Evolutionary conservation across 2,113 vertebrate species (phyloP).

Genomic region (Irena cyanogastra): DNA sequence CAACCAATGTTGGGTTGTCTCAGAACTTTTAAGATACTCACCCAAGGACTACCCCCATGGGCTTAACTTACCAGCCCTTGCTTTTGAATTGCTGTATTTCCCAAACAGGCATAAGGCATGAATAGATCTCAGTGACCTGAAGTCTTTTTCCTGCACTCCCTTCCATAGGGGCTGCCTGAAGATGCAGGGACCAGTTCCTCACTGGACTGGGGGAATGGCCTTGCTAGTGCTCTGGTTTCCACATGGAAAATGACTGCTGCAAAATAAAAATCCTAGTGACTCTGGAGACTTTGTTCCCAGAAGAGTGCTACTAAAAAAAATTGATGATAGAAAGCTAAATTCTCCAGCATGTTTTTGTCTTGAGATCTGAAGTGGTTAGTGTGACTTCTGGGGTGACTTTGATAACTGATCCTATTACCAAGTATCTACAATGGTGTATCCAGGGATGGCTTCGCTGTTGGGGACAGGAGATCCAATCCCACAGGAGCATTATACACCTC

Average conservation of each 20-base stretch:
- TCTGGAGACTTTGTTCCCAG: background rate
- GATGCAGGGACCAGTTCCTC: background rate
- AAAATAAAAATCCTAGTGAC: background rate
- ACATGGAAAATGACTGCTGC: background rate
- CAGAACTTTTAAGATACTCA: background rate
- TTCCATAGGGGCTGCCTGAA: background rate
- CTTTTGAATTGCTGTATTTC: background rate
- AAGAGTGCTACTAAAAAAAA: background rate
- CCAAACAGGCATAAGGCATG: background rate
- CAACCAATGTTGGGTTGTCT: background rate
- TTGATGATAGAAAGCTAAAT: background rate
- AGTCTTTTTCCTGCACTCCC: background rate
- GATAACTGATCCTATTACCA: background rate
- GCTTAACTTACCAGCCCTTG: background rate
- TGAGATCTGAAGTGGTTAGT: background rate
- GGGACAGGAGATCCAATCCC: background rate
- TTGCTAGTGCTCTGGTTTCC: background rate
- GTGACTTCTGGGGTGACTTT: background rate
- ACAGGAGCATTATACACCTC: background rate
- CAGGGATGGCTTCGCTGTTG: background rate
- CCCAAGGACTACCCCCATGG: background rate
- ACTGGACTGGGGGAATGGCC: too few species aligned
- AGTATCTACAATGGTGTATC: background rate
- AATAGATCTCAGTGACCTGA: background rate
- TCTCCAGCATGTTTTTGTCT: background rate